phyloP scores from a whole-genome alignment of 2,797 vertebrate genomes.

The Luscinia luscinia region DNA sequence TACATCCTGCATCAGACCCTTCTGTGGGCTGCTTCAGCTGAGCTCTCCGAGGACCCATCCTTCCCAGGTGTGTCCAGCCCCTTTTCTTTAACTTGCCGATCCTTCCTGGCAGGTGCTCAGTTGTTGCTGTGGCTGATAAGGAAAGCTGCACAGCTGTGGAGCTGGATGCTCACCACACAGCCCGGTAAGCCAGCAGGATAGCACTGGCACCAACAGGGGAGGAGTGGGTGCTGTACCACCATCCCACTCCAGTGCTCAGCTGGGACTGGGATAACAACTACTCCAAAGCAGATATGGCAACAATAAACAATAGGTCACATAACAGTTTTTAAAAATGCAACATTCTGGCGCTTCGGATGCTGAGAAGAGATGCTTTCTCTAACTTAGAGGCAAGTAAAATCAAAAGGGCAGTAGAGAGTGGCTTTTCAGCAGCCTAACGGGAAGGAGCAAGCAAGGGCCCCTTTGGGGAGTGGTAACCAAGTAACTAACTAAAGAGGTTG shows the following conservation, averaged over 20 bases:
- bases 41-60: background rate
- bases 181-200: background rate
- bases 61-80: background rate
- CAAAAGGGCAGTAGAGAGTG: background rate
- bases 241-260: background rate
- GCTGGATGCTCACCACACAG: background rate
- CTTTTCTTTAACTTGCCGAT: background rate
- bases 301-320: background rate
- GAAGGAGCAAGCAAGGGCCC: slow-evolving; percentile 15
- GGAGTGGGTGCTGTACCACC: background rate
- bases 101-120: background rate
- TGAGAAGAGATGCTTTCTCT: background rate
- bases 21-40: background rate
- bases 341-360: background rate
- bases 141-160: background rate
- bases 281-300: background rate
- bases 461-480: slow-evolving; percentile 64
- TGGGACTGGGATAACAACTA: background rate
- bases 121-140: background rate
- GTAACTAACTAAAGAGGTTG: slow-evolving; percentile 67
- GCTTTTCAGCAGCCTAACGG: slow-evolving; percentile 18
- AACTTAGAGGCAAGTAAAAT: background rate
- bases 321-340: background rate
- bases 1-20: background rate
- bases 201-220: background rate